Evolutionary conservation across 2,797 vertebrate species (phyloP).

Genomic region (Zonotrichia albicollis): DNA sequence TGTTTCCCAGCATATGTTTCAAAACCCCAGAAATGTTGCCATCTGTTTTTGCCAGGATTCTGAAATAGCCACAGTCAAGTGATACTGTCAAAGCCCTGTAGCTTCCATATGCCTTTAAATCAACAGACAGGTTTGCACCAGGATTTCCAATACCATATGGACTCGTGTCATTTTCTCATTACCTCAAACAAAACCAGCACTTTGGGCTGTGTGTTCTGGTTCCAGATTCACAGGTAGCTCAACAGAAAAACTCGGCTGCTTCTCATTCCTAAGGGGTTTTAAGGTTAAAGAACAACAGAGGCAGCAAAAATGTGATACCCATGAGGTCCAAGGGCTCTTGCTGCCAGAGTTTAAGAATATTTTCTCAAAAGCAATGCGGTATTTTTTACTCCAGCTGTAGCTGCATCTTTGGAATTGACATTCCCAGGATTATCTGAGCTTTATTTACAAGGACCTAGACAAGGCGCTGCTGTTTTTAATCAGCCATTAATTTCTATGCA

Average conservation of each 20-base stretch:
- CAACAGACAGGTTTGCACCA: not conserved
- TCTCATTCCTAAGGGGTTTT: not conserved
- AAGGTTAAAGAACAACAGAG: not conserved
- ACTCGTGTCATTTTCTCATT: not conserved
- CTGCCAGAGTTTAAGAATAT: not conserved
- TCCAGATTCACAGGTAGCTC: not conserved
- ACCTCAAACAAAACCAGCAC: not conserved
- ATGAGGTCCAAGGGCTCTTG: not conserved
- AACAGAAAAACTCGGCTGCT: not conserved
- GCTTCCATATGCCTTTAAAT: slow-evolving; percentile 22
- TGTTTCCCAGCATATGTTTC: slow-evolving; percentile 11
- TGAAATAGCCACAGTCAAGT: slow-evolving; percentile 19
- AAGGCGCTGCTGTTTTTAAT: not conserved
- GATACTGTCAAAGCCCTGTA: not conserved
- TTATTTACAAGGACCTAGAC: not conserved
- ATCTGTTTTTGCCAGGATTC: slow-evolving; percentile 46
- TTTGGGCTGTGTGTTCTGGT: not conserved
- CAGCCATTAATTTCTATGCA: not conserved
- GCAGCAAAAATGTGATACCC: not conserved
- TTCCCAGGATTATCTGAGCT: not conserved
- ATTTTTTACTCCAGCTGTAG: not conserved
- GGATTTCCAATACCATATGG: not conserved
- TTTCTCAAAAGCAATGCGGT: not conserved
- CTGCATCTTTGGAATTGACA: not conserved
- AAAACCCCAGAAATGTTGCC: not conserved